Conservation (phyloP, 2,888 invertebrate species). For the Sympetrum striolatum region DNA sequence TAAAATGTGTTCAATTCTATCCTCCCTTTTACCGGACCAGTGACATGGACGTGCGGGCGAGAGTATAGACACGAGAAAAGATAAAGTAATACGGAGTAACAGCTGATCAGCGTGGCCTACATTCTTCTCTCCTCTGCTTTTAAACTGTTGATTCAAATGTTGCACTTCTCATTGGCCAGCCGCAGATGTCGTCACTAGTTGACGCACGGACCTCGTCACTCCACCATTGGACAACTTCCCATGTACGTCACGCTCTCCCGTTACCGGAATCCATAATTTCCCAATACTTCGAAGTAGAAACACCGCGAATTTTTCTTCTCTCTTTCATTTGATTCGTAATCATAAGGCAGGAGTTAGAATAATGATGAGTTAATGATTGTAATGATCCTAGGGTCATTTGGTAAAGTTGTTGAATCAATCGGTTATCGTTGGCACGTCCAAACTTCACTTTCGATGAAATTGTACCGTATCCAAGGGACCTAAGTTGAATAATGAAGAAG, state of each 20-base stretch:
- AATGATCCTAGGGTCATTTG: too few species aligned
- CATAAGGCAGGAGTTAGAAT: neutral
- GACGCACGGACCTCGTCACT: neutral
- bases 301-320: neutral
- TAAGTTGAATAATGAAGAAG: too few species aligned
- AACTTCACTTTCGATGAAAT: too few species aligned
- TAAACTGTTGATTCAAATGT: neutral
- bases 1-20: too few species aligned
- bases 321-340: neutral
- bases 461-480: too few species aligned
- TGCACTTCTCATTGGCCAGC: neutral
- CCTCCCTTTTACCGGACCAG: too few species aligned
- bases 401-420: too few species aligned
- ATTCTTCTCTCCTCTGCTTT: neutral
- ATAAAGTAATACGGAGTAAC: neutral
- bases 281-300: neutral
- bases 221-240: neutral
- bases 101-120: neutral
- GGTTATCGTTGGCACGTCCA: too few species aligned
- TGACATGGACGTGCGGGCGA: too few species aligned
- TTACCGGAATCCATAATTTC: neutral
- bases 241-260: neutral
- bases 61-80: too few species aligned
- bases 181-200: neutral
- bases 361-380: too few species aligned